Conservation (phyloP, 2,888 invertebrate species). For the Coenonympha arcania region DNA sequence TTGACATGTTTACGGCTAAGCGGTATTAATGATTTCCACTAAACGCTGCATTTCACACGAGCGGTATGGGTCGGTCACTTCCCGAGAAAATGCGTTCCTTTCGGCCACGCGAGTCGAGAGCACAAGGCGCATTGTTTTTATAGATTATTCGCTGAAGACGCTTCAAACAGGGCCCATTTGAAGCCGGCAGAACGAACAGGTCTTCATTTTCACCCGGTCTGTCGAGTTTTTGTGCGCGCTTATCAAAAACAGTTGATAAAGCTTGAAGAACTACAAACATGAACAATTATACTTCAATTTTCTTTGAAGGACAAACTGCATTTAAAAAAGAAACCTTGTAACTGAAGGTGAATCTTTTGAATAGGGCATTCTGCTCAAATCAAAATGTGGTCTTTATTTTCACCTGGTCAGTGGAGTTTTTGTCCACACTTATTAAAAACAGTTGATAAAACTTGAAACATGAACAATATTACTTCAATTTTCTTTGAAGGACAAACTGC, state of each 20-base stretch:
- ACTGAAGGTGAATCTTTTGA: too few species aligned
- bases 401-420: slow-evolving; percentile 1
- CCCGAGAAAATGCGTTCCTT: slow-evolving; percentile 32
- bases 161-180: slow-evolving; percentile 15
- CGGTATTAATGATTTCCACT: slow-evolving; percentile 39
- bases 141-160: slow-evolving; percentile 31
- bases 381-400: slow-evolving; percentile 3
- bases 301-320: too few species aligned
- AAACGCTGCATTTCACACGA: slow-evolving; percentile 31
- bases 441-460: not conserved
- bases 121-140: slow-evolving; percentile 32
- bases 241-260: slow-evolving; percentile 5
- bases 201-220: slow-evolving; percentile 5
- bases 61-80: slow-evolving; percentile 33
- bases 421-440: slow-evolving; percentile 2
- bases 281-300: too few species aligned
- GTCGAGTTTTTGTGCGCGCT: not conserved
- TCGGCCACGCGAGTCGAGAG: slow-evolving; percentile 28
- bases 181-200: slow-evolving; percentile 14
- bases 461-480: too few species aligned
- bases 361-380: too few species aligned
- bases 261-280: not conserved
- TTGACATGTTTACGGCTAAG: slow-evolving; percentile 44
- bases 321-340: too few species aligned
- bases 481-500: too few species aligned